Evolutionary conservation across 2,797 vertebrate species (phyloP), one percentile per base, ranked within the genome.

Genomic region (Gymnothorax javanicus): DNA sequence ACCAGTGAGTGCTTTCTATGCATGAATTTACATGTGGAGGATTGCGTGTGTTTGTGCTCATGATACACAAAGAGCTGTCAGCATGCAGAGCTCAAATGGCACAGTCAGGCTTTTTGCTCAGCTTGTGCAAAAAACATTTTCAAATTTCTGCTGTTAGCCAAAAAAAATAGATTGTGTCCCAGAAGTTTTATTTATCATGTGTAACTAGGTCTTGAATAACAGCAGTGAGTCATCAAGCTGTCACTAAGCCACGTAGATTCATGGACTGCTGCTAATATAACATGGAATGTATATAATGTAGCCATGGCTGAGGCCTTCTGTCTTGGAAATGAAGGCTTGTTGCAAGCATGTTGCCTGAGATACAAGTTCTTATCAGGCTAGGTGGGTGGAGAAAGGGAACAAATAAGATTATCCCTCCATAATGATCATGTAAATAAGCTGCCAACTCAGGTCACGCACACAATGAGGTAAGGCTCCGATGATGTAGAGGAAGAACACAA

Each of bases 171-270:
- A 88, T 86, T 92, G 89, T 90, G 93, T 91, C 89, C 56, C 86
- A 91, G 92, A 92, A 90, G 93, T 94, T 94, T 89, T 89, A 86
- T 83, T 93, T 90, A 93, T 91, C 86, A 86, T 85, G 82, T 86
- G 23, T 25, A n/a, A 77, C 87, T 88, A 60, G 64, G 60, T 86
- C 88, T 82, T 33, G 84, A 88, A 67, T 84, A 84, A 89, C 81
- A 86, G 52, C 71, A 58, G 52, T 73, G 89, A 85, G 20, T 23
- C 9, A 59, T 50, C 33, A 86, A 85, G 75, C 86, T 87, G 60
- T 69, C 52, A 20, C 77, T n/a, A 56, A 81, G 77, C 81, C 84
- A 79, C 87, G 50, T 82, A 58, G 69, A 86, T 43, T 20, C 25
- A 43, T 20, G 33, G 33, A 43, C 33, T 43, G 54, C 67, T 71